Base-by-base conservation (phyloP, 2,888 invertebrate species). In the Cataglyphis rosenhaueri region DNA sequence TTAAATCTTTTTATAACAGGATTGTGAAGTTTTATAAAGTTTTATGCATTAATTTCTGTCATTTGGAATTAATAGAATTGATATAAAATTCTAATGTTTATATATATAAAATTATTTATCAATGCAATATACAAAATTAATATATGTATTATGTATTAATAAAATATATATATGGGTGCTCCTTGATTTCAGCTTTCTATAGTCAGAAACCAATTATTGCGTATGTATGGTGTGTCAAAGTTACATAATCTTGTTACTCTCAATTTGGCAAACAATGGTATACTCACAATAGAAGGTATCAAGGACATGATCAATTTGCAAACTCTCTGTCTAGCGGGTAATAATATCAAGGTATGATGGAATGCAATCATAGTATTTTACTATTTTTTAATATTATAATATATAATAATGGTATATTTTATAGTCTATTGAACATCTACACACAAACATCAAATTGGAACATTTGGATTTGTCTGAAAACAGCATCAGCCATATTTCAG, bases 381-480 rank as follows among this genome's bases (percentile, higher is more conserved):
- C 8, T n/a, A 52, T 52, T 52, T 8, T 52, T 2, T 8, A 52
- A 52, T 52, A n/a, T n/a, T 52, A 52, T 52, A 52, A 52, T 38
- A 38, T 5, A 3, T 55, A 71, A 32, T 21, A 41, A 68, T 52
- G 15, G 4, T 41, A n/a, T 70, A 35, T 32, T 35, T 35, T 84
- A 66, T 92, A 96, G 96, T 97, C 97, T n/a, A 97, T 98, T 92
- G 98, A 98, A 92, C 98, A 98, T 95, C 95, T 99, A 87, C 97
- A 97, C 92, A 96, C 97, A 89, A 98, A 98, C 93, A 95, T 96
- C 65, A 97, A 97, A 92, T 95, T 99, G 94, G 97, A 98, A 93
- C 96, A 97, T 94, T 95, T 99, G 90, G 98, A 99, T 95, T 95
- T 99, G 88, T 98, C 98, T 4, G 98, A 98, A 94, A 99, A 99